Evolutionary conservation across 1,140 invertebrate genomes (phyloP), one percentile per base, ranked within the genome.

Genomic region (Notospermus geniculatus): DNA sequence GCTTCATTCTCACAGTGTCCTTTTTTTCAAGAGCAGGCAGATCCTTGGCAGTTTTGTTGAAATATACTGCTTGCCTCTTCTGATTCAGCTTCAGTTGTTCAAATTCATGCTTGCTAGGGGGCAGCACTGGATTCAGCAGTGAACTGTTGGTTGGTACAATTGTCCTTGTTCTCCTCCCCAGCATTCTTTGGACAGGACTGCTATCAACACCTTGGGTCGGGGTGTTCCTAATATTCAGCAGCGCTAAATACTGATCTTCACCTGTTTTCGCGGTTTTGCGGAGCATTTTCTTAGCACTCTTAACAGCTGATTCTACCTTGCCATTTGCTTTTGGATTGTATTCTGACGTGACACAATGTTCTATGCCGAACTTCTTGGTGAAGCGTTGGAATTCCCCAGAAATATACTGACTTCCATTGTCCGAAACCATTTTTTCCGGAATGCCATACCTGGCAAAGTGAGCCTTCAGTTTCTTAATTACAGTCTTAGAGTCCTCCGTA

Each of bases 381-480:
- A 65, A 65, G 1, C 36, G 1, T 41, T 23, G 22, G 41, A 69
- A 69, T 43, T 67, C 53, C 0, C 43, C 22, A 1, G 57, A 62
- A 7, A 29, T 54, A 41, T 55, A 67, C 19, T 63, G 62, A 1
- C 58, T 50, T 7, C 56, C 67, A 46, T 69, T 67, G 43, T 67
- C 62, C 2, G 60, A 54, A 2, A 63, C 30, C 1, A 63, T 7
- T 4, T 19, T 57, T 17, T 63, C 57, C 2, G 67, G 63, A 39
- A 67, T 64, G 5, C 68, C 68, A 54, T 64, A 39, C 28, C 57
- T 41, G 27, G 58, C 60, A 30, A 67, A 67, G 0, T 66, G 60
- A 2, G 29, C 32, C 28, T 57, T 61, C n/a, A 66, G 25, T 39
- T 58, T 62, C 13, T 54, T 36, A 19, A 69, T 64, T 7, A 66